These are phyloP conservation scores for Melolontha melolontha DNA, from an alignment of 2,888 invertebrate genomes.

Conservation along the genomic window DNA sequence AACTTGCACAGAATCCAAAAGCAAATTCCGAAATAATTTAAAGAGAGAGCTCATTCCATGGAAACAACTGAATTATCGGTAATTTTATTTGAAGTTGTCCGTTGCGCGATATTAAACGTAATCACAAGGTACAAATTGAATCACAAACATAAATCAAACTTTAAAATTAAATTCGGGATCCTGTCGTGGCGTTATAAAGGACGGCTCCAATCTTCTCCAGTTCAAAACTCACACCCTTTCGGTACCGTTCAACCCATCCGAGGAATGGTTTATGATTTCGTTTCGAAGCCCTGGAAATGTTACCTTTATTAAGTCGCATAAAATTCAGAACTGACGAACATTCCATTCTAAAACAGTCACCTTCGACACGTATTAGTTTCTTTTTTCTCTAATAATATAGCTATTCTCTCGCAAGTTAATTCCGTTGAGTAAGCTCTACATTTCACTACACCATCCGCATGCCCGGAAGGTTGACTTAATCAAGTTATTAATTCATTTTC, in stretches of 20 bases:
- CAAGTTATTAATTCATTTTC: conserved; percentile 45
- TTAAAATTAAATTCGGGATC: conserved; percentile 48
- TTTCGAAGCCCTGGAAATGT: conserved; percentile 27
- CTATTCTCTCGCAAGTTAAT: conserved; percentile 31
- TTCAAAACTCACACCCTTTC: conserved; percentile 31
- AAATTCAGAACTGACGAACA: conserved; percentile 31
- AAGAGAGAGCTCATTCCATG: conserved; percentile 26
- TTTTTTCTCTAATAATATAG: conserved; percentile 31
- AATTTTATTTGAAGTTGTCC: conserved; percentile 46
- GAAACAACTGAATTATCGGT: conserved; percentile 43
- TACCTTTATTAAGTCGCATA: conserved; percentile 33
- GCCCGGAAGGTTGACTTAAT: conserved; percentile 40
- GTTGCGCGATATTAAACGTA: conserved; percentile 45
- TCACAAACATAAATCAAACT: conserved; percentile 50
- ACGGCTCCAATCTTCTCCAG: conserved; percentile 29
- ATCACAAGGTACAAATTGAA: conserved; percentile 50
- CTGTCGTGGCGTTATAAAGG: conserved; percentile 34
- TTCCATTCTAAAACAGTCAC: conserved; percentile 12
- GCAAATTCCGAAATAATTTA: conserved; percentile 41
- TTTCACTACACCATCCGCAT: conserved; percentile 19
- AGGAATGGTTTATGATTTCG: conserved; percentile 37
- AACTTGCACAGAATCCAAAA: conserved; percentile 7
- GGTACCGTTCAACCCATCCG: conserved; percentile 17
- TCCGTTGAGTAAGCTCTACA: conserved; percentile 5
- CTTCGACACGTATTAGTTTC: conserved; percentile 32